Evolutionary conservation across 2,888 invertebrate genomes (phyloP).

Genomic region (Tipula unca): DNA sequence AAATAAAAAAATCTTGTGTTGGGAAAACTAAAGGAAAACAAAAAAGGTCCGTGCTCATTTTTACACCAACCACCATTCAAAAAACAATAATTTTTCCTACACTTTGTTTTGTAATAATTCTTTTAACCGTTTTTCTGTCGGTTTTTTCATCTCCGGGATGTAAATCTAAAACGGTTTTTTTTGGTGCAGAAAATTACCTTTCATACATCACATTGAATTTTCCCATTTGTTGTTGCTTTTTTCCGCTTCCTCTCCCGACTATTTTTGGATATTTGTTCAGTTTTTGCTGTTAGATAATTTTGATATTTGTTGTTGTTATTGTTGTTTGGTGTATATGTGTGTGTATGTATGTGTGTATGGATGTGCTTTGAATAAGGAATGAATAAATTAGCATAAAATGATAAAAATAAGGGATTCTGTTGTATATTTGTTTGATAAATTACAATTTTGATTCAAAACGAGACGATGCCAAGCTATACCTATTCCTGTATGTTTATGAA

Average conservation of each 20-base stretch:
- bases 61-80: slow-evolving; percentile 8
- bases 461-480: not conserved
- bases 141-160: slow-evolving; percentile 8
- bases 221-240: not conserved
- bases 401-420: not conserved
- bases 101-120: slow-evolving; percentile 14
- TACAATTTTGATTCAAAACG: slow-evolving; percentile 3
- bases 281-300: slow-evolving; percentile 8
- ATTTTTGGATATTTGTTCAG: not conserved
- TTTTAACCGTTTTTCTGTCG: slow-evolving; percentile 8
- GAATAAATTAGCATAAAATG: not conserved
- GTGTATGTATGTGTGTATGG: not conserved
- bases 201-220: not conserved
- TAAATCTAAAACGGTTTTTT: slow-evolving; percentile 1
- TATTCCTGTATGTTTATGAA: not conserved
- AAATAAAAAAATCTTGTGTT: not conserved
- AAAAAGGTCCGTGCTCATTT: slow-evolving; percentile 14
- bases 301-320: not conserved
- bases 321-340: not conserved
- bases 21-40: not conserved
- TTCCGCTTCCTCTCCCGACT: not conserved
- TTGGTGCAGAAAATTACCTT: slow-evolving; percentile 8
- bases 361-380: not conserved
- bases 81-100: slow-evolving; percentile 8
- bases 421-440: not conserved